A percentile compares a stretch with the other conserved stretches of the same genome.
phyloP scores from a whole-genome alignment of 2,888 invertebrate genomes.

The Sthenelais limicola region DNA sequence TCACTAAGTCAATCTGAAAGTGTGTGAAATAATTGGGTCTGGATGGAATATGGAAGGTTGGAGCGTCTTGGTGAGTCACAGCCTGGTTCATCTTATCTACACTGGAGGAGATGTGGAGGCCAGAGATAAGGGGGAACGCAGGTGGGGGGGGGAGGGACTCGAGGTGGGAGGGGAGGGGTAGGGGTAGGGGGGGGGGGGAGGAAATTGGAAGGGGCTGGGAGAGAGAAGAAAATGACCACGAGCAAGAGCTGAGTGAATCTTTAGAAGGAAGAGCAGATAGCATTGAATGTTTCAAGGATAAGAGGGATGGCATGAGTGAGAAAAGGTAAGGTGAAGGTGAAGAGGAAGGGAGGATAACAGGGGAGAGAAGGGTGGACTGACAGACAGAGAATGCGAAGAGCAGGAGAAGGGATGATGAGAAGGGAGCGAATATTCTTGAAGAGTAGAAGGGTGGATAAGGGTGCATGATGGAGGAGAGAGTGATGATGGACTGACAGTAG shows the following conservation, averaged over 20 bases:
- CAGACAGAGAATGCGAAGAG: not conserved
- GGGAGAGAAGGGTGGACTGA: not conserved
- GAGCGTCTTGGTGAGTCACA: no score
- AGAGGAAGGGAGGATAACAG: constrained; percentile 3
- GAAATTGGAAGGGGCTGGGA: not conserved
- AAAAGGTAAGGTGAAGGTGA: not conserved
- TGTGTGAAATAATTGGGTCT: no score
- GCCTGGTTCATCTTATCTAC: no score
- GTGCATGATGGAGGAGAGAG: not conserved
- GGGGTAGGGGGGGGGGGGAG: not conserved
- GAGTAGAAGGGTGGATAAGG: not conserved
- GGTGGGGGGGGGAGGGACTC: not conserved
- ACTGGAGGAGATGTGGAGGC: not conserved
- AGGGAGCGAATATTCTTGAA: not conserved
- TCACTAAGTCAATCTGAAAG: no score
- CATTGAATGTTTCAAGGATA: not conserved
- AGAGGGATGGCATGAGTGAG: not conserved
- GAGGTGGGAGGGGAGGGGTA: not conserved
- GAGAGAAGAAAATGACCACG: not conserved
- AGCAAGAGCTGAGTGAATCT: not conserved
- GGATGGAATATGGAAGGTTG: no score
- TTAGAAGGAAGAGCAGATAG: not conserved
- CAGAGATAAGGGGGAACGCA: not conserved
- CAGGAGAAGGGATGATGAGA: not conserved
- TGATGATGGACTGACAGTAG: not conserved